These are phyloP conservation scores for Callyntrura sp. DNA, from an alignment of 2,888 invertebrate genomes.

Conservation along the genomic window DNA sequence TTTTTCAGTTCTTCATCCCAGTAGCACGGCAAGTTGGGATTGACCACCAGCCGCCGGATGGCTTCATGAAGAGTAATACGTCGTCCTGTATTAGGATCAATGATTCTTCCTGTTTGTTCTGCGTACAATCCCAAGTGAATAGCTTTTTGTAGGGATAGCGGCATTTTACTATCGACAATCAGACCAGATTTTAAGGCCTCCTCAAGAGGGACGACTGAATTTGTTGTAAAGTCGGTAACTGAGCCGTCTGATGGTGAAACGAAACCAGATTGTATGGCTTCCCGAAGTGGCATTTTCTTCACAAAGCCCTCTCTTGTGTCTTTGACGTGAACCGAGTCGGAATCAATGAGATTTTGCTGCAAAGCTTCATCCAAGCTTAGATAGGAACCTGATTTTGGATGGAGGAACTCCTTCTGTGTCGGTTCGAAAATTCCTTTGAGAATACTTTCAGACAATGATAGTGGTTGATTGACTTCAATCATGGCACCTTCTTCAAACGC, in stretches of 20 bases:
- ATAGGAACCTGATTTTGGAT: slow-evolving; percentile 92
- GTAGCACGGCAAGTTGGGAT: slow-evolving; percentile 91
- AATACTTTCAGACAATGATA: slow-evolving; percentile 93
- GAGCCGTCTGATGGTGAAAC: slow-evolving; percentile 89
- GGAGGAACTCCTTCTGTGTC: slow-evolving; percentile 92
- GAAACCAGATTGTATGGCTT: slow-evolving; percentile 91
- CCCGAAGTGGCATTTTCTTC: slow-evolving; percentile 91
- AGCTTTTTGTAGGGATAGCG: slow-evolving; percentile 93
- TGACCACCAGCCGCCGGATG: slow-evolving; percentile 92
- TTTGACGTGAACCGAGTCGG: slow-evolving; percentile 93
- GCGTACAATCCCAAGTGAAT: slow-evolving; percentile 95
- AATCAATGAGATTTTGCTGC: slow-evolving; percentile 92
- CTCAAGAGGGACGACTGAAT: slow-evolving; percentile 89
- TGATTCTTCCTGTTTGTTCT: slow-evolving; percentile 92
- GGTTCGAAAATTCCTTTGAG: slow-evolving; percentile 93
- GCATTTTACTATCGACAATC: slow-evolving; percentile 92
- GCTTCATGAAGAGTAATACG: slow-evolving; percentile 94
- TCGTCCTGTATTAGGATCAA: slow-evolving; percentile 92
- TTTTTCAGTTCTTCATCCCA: slow-evolving; percentile 91
- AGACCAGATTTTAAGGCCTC: slow-evolving; percentile 93
- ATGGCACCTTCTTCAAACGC: slow-evolving; percentile 94
- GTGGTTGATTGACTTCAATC: slow-evolving; percentile 92
- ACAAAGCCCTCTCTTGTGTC: slow-evolving; percentile 91
- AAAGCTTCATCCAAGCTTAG: slow-evolving; percentile 94
- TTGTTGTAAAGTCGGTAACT: slow-evolving; percentile 89